phyloP scores from a whole-genome alignment of 2,797 vertebrate species.

The Podarcis lilfordi region DNA sequence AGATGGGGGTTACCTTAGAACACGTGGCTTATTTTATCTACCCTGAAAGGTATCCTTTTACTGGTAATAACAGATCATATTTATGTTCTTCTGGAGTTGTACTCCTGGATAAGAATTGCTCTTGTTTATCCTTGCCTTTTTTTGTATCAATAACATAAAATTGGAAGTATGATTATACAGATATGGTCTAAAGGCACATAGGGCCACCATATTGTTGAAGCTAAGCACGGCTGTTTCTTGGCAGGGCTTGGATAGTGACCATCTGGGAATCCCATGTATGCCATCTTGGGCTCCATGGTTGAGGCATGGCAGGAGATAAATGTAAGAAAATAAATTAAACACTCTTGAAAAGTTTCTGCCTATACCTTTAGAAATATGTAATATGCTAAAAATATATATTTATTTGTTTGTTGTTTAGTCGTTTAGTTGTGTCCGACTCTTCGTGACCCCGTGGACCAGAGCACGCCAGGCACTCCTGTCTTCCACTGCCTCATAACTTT shows the following conservation, averaged over 20 bases:
- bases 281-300: no score
- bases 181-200: background rate
- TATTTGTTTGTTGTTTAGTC: background rate
- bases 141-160: background rate
- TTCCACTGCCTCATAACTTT: no score
- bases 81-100: slow-evolving; percentile 30
- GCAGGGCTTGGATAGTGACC: no score
- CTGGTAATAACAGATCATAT: slow-evolving; percentile 55
- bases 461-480: no score
- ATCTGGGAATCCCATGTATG: no score
- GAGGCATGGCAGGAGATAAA: background rate
- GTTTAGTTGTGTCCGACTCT: no score
- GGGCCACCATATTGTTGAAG: no score
- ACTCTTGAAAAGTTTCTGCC: background rate
- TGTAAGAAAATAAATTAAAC: background rate
- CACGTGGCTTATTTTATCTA: slow-evolving; percentile 69
- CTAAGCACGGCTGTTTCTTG: no score
- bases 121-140: slow-evolving; percentile 11
- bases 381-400: background rate
- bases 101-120: slow-evolving; percentile 19
- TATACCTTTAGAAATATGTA: background rate
- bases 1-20: slow-evolving; percentile 68
- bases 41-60: slow-evolving; percentile 65
- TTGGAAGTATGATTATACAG: background rate
- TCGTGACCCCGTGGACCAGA: no score